A percentile compares a stretch with the other conserved stretches of the same genome.
phyloP scores from a whole-genome alignment of 2,888 invertebrate genomes.

The Temnothorax unifasciatus region DNA sequence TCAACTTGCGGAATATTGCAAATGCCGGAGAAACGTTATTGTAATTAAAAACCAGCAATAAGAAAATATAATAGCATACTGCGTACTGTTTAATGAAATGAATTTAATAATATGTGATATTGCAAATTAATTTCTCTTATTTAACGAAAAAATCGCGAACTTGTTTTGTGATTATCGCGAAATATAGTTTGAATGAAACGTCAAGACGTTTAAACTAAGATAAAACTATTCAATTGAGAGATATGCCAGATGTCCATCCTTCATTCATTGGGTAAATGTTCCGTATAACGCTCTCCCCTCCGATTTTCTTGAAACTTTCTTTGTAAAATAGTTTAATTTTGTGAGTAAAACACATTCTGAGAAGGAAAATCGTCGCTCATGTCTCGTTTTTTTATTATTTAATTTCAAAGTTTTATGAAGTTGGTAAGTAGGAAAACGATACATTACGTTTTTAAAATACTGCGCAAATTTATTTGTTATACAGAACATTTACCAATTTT shows the following conservation, averaged over 20 bases:
- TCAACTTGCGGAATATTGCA: conserved; percentile 5
- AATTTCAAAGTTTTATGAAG: no score
- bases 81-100: not conserved
- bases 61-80: not conserved
- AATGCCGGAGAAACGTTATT: not conserved
- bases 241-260: conserved; percentile 10
- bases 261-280: conserved; percentile 38
- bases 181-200: not conserved
- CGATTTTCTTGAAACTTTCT: no score
- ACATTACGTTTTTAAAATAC: no score
- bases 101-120: not conserved
- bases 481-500: no score
- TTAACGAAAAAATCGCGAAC: not conserved
- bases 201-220: conserved; percentile 7
- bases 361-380: no score
- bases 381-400: no score
- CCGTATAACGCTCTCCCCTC: no score
- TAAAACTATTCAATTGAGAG: conserved; percentile 13
- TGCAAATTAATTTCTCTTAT: not conserved
- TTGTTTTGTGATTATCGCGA: not conserved
- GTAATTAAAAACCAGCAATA: not conserved
- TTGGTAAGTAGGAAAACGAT: no score
- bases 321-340: no score
- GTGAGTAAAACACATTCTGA: no score
- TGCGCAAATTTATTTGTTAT: no score